Percentiles rank a stretch among this genome's conserved stretches.
Evolutionary conservation across 2,797 vertebrate genomes (phyloP).

Genomic region (Telmatherina bonti): DNA sequence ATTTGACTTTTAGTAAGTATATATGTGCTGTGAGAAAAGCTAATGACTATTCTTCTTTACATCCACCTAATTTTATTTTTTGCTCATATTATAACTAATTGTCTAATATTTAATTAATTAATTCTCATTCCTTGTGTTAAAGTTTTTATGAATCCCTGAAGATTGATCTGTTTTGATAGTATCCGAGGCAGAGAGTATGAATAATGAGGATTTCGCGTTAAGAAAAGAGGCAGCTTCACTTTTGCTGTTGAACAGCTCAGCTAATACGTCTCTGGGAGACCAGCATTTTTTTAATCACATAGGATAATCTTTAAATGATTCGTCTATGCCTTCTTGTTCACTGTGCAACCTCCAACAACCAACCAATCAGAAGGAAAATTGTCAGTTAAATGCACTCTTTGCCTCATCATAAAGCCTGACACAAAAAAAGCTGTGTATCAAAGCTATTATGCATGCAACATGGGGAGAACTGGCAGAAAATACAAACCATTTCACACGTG

Average conservation of each 20-base stretch:
- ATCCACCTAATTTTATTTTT: slow-evolving; percentile 4
- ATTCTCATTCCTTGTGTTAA: slow-evolving; percentile 3
- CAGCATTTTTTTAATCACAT: neutral
- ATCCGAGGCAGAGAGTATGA: neutral
- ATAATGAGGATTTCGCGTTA: slow-evolving; percentile 3
- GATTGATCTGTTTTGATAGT: neutral
- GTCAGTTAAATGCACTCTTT: slow-evolving; percentile 28
- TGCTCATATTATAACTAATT: slow-evolving; percentile 8
- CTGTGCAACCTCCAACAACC: slow-evolving; percentile 25
- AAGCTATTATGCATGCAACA: slow-evolving; percentile 79
- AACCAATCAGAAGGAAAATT: slow-evolving; percentile 36
- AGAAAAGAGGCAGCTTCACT: neutral
- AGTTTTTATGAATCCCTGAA: neutral
- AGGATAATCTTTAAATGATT: neutral
- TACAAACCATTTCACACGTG: slow-evolving; percentile 70
- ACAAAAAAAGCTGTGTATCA: slow-evolving; percentile 50
- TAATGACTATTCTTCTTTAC: slow-evolving; percentile 2
- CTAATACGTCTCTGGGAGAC: slow-evolving; percentile 2
- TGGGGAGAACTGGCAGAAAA: slow-evolving; percentile 64
- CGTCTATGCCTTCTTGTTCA: slow-evolving; percentile 19
- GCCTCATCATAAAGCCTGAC: slow-evolving; percentile 36
- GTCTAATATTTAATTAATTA: slow-evolving; percentile 10
- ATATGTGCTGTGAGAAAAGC: slow-evolving; percentile 2
- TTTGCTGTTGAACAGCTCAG: slow-evolving; percentile 1
- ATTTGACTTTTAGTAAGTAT: neutral